These are phyloP conservation scores for Ceryle rudis DNA, from an alignment of 2,797 vertebrate species.

Conservation along the genomic window DNA sequence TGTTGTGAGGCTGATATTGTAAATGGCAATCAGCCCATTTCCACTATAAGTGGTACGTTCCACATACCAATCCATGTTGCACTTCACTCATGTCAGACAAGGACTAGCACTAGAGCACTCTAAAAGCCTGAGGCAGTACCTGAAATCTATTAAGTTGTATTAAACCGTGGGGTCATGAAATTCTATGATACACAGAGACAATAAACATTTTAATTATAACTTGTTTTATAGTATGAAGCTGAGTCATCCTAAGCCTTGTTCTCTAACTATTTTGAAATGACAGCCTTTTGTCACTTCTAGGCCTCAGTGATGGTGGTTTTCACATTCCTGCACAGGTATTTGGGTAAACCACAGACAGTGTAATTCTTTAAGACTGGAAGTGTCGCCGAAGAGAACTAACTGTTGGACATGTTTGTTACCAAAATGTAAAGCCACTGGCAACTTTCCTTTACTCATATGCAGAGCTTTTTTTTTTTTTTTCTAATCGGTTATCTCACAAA, in stretches of 20 bases:
- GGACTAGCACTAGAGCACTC: not conserved
- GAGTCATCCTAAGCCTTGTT: not conserved
- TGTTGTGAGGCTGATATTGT: rapidly evolving
- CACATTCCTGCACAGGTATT: not conserved
- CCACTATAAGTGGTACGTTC: not conserved
- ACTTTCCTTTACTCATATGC: not conserved
- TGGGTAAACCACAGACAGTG: not conserved
- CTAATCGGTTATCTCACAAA: rapidly evolving
- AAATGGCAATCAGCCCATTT: not conserved
- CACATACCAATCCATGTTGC: not conserved
- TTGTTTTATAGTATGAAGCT: not conserved
- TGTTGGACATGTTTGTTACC: not conserved
- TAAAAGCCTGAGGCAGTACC: not conserved
- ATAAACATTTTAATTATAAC: not conserved
- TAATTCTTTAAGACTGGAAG: not conserved
- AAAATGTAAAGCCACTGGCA: not conserved
- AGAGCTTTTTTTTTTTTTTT: not conserved
- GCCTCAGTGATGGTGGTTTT: not conserved
- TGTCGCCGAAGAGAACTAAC: not conserved
- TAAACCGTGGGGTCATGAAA: not conserved
- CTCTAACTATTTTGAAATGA: not conserved
- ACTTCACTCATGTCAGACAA: not conserved
- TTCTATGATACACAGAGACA: not conserved
- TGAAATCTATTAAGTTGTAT: not conserved
- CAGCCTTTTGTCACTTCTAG: not conserved